Percentiles rank a stretch among this genome's conserved stretches.
These are phyloP conservation scores for Myrmecobius fasciatus DNA, from an alignment of 2,113 vertebrate genomes.

Conservation along the genomic window DNA sequence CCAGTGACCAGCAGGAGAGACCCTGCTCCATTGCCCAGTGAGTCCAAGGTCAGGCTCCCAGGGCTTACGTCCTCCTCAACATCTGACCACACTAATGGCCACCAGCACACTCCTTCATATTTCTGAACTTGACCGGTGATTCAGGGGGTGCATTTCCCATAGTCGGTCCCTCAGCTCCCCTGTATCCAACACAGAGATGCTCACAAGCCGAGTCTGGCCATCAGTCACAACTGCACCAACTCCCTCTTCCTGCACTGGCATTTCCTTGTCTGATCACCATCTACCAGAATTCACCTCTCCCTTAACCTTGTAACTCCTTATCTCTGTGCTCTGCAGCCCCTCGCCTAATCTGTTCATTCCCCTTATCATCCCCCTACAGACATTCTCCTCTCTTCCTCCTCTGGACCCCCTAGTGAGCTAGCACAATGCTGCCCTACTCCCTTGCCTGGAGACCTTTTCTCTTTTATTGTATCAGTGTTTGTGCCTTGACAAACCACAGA, in stretches of 20 bases:
- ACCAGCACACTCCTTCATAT: background rate
- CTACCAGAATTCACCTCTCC: background rate
- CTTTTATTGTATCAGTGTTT: background rate
- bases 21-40: background rate
- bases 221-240: background rate
- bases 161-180: background rate
- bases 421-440: background rate
- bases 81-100: background rate
- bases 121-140: background rate
- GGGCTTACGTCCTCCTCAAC: background rate
- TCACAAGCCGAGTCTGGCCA: fast-evolving
- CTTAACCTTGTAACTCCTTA: background rate
- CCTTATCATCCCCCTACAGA: background rate
- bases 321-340: background rate
- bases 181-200: background rate
- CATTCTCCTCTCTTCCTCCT: background rate
- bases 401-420: background rate
- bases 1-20: background rate
- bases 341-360: background rate
- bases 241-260: background rate
- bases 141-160: background rate
- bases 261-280: background rate
- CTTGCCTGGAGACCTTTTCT: background rate
- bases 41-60: background rate
- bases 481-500: background rate